phyloP scores from a whole-genome alignment of 2,113 vertebrate genomes.

The Bujurquina vittata region DNA sequence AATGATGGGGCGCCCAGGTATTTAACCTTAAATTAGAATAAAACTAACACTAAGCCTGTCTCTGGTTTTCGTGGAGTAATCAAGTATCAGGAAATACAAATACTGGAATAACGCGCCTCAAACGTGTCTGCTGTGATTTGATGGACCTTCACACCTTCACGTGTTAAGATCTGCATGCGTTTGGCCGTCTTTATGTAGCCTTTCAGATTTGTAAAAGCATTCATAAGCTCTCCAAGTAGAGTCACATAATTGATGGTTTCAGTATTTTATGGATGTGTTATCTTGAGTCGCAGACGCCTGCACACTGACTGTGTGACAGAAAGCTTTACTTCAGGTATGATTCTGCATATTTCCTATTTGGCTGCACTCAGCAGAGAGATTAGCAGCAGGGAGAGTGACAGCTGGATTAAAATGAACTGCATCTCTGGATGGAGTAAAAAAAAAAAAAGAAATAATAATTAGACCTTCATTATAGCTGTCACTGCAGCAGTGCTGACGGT shows the following conservation, averaged over 20 bases:
- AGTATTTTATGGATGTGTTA: not conserved
- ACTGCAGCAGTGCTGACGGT: not conserved
- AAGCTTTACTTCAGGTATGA: not conserved
- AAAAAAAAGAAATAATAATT: not conserved
- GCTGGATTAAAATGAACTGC: slow-evolving; percentile 2
- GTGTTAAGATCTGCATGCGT: not conserved
- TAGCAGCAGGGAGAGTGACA: slow-evolving; percentile 9
- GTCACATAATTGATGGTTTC: not conserved
- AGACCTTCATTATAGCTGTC: not conserved
- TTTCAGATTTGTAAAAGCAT: not conserved
- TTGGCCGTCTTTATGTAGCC: not conserved
- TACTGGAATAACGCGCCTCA: too few species aligned
- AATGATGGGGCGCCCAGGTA: too few species aligned
- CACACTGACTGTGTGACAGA: not conserved
- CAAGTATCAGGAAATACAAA: not conserved
- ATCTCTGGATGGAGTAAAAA: not conserved
- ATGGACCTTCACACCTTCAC: not conserved
- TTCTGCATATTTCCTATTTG: slow-evolving; percentile 5
- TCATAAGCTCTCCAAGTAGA: not conserved
- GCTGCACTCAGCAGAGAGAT: slow-evolving; percentile 5
- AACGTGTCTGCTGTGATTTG: too few species aligned
- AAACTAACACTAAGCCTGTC: rapidly evolving
- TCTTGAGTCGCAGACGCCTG: not conserved
- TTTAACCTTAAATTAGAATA: not conserved
- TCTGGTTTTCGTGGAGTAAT: not conserved